Conservation (phyloP, 2,888 invertebrate genomes). For the Nomada ferruginata region DNA sequence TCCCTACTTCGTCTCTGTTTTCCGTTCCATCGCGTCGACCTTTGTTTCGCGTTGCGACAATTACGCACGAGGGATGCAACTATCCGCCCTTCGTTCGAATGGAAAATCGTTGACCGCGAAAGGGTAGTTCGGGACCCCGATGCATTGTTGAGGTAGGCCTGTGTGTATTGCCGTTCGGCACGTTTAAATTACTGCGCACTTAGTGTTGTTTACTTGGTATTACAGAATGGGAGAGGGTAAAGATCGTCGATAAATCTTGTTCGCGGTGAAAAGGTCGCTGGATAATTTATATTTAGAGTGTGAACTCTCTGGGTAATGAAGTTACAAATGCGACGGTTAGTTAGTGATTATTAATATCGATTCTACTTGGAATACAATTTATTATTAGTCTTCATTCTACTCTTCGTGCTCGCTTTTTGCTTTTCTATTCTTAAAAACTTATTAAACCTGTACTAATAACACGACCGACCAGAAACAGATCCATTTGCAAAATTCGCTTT, state of each 20-base stretch:
- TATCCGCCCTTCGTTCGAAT: conserved; percentile 23
- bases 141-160: neutral
- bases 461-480: too few relatives aligned
- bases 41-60: conserved; percentile 15
- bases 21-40: conserved; percentile 2
- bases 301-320: neutral
- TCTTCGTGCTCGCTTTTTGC: too few relatives aligned
- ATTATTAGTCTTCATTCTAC: too few relatives aligned
- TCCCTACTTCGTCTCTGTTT: neutral
- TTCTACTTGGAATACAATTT: too few relatives aligned
- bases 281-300: neutral
- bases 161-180: neutral
- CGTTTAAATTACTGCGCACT: neutral
- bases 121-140: too few relatives aligned
- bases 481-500: too few relatives aligned
- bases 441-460: too few relatives aligned
- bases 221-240: neutral
- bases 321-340: neutral
- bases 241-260: neutral
- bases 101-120: conserved; percentile 30
- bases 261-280: neutral
- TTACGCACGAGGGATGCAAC: conserved; percentile 8
- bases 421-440: too few relatives aligned
- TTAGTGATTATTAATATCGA: too few relatives aligned
- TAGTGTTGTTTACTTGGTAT: neutral